Percentiles rank a stretch among this genome's conserved stretches.
Evolutionary conservation across 2,797 vertebrate species (phyloP).

Genomic region (Pipistrellus pipistrellus): DNA sequence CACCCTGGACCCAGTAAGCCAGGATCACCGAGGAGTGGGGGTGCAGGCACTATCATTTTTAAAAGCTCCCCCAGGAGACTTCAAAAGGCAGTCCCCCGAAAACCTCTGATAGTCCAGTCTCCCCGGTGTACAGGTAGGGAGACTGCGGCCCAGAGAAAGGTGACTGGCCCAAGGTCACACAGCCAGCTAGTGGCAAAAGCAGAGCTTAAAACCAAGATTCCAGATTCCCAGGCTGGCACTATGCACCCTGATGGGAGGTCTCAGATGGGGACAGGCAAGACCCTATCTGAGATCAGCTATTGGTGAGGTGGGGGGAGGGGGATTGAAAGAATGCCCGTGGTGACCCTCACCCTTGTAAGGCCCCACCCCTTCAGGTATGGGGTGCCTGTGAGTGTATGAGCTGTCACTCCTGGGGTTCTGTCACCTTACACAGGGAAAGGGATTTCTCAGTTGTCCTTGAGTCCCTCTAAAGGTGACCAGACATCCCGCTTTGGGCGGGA

Average conservation of each 20-base stretch:
- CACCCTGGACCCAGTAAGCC: background rate
- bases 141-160: background rate
- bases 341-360: too few species aligned
- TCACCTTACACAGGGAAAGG: background rate
- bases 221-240: rapidly evolving
- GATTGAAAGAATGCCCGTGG: background rate
- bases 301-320: background rate
- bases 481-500: too few species aligned
- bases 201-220: background rate
- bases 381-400: background rate
- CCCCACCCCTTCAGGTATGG: background rate
- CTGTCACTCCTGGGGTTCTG: background rate
- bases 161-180: background rate
- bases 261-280: background rate
- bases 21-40: background rate
- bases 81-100: background rate
- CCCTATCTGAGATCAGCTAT: background rate
- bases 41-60: background rate
- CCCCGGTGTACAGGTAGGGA: background rate
- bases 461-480: too few species aligned
- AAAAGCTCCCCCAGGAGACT: background rate
- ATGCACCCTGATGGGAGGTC: rapidly evolving
- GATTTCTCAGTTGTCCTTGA: background rate
- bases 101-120: background rate
- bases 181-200: background rate